Evolutionary conservation across 2,888 invertebrate species (phyloP).

Genomic region (Helicoverpa assulta): DNA sequence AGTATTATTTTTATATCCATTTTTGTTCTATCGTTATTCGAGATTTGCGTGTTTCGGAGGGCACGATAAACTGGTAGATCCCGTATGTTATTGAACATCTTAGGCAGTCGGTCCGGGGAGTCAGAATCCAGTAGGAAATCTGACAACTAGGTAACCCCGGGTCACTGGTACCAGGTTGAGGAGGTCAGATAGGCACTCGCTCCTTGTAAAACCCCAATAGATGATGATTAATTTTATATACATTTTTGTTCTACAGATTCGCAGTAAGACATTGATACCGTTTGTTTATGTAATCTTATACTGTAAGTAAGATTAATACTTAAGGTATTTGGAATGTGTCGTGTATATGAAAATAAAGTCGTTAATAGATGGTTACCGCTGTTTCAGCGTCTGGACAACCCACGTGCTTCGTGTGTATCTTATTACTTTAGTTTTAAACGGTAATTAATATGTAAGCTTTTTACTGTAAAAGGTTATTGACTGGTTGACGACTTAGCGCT

Average conservation of each 20-base stretch:
- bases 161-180: no score
- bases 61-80: no score
- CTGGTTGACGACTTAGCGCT: constrained; percentile 14
- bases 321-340: constrained; percentile 80
- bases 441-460: constrained; percentile 30
- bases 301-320: constrained; percentile 61
- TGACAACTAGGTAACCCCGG: no score
- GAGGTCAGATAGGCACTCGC: no score
- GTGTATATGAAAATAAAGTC: constrained; percentile 72
- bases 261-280: constrained; percentile 45
- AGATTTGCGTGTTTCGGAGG: constrained; percentile 10
- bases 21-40: constrained; percentile 54
- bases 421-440: constrained; percentile 51
- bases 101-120: no score
- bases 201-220: no score
- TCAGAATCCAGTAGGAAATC: no score
- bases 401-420: constrained; percentile 59
- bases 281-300: constrained; percentile 78
- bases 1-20: constrained; percentile 66
- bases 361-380: constrained; percentile 71
- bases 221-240: no score
- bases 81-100: no score
- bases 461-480: constrained; percentile 55
- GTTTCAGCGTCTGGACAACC: constrained; percentile 77
- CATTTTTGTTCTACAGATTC: constrained; percentile 51